These are phyloP conservation scores for Diachasma alloeum DNA, from an alignment of 1,140 invertebrate genomes.

Conservation along the genomic window DNA sequence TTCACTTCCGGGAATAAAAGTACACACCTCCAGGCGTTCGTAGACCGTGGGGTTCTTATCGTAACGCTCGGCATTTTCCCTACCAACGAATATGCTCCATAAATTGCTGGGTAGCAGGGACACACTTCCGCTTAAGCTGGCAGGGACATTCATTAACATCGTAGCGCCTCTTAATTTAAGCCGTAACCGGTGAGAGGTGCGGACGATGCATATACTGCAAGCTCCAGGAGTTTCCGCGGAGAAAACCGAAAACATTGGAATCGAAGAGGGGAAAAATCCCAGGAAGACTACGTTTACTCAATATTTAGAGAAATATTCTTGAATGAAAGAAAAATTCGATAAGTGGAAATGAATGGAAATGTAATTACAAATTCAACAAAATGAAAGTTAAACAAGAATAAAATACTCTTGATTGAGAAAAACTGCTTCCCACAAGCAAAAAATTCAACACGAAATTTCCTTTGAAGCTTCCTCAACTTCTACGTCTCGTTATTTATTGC, in stretches of 20 bases:
- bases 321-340: too few species aligned
- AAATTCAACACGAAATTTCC: too few species aligned
- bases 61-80: conserved; percentile 8
- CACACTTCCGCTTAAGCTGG: conserved; percentile 5
- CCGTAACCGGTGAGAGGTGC: background rate
- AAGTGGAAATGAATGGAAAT: too few species aligned
- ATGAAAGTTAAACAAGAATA: too few species aligned
- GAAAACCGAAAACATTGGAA: background rate
- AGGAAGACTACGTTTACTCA: too few species aligned
- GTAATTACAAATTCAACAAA: too few species aligned
- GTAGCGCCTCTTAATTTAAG: conserved; percentile 32
- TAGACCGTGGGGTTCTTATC: conserved; percentile 13
- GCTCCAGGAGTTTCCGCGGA: background rate
- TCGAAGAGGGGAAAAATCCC: too few species aligned
- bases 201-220: background rate
- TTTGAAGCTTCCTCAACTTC: background rate
- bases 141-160: conserved; percentile 33
- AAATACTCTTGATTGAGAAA: background rate
- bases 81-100: conserved; percentile 23
- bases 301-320: too few species aligned
- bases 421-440: too few species aligned
- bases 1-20: conserved; percentile 21
- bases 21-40: background rate
- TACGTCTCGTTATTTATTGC: background rate
- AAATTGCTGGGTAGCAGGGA: conserved; percentile 16